Evolutionary conservation across 2,888 invertebrate species (phyloP), one percentile per base, ranked within the genome.

Genomic region (Achlya flavicornis): DNA sequence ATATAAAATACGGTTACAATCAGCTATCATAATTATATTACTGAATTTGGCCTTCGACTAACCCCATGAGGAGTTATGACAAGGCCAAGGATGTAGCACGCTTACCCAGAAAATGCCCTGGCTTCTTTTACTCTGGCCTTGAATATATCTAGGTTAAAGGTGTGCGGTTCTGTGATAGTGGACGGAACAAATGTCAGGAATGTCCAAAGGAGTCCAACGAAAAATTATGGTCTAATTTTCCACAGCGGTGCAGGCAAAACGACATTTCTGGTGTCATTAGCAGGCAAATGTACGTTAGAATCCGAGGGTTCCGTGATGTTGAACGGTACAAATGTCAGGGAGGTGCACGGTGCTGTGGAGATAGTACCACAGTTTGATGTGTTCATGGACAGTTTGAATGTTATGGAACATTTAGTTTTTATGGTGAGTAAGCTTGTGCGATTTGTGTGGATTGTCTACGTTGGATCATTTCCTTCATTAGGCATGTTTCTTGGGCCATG

Each of bases 301-400:
- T 80, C 79, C 0, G 92, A 93, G 1, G 91, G 94, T 46, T 78
- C 77, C 0, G 89, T 94, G 61, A 86, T 89, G n/a, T 82, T 91
- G 48, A 88, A 90, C 64, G 85, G 89, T 0, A 88, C 89, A 83
- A 87, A 94, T 77, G 91, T 94, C 72, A 92, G 94, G 61, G 80
- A 79, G 0, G 68, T 83, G 57, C 76, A 78, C 33, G 70, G 95
- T 86, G 64, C 95, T 1, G 83, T 88, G 5, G 93, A 93, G 66
- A 84, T 96, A 60, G 94, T 96, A 1, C 96, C 96, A 7, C 97
- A 97, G 77, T 94, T 95, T 64, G 96, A 96, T 76, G 90, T 95
- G 26, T 95, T 96, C 73, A 94, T 96, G 74, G 94, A 95, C 5
- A 92, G 91, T 0, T 85, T 96, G 53, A 96, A 94, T 16, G 95